These are phyloP conservation scores for Pholis gunnellus DNA, from an alignment of 2,113 vertebrate genomes.

Conservation along the genomic window DNA sequence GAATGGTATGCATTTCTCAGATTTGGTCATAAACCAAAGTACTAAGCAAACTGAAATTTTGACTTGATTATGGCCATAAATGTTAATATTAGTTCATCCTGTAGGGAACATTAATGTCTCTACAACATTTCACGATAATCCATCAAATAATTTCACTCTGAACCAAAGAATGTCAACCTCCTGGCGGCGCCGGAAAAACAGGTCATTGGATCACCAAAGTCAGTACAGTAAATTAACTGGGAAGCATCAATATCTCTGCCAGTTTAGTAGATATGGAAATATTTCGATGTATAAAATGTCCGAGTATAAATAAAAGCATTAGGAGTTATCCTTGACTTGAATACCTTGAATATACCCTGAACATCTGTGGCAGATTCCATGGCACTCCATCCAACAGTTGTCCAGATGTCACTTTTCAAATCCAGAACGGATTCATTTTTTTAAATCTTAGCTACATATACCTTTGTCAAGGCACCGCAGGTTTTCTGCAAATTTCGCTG, in stretches of 20 bases:
- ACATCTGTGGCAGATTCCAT: too few relatives aligned
- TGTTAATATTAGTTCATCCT: too few relatives aligned
- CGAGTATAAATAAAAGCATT: too few relatives aligned
- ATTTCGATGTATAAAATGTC: too few relatives aligned
- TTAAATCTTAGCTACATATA: not conserved
- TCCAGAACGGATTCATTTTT: not conserved
- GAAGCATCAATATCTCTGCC: not conserved
- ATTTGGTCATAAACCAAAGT: not conserved
- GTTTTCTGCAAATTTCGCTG: not conserved
- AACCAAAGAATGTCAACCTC: not conserved
- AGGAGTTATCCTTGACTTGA: too few relatives aligned
- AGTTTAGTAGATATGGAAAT: too few relatives aligned
- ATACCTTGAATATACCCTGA: too few relatives aligned
- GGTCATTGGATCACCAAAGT: not conserved
- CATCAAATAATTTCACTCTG: not conserved
- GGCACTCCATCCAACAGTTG: not conserved
- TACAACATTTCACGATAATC: not conserved
- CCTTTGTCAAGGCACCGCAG: not conserved
- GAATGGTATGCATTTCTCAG: not conserved
- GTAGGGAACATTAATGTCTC: not conserved
- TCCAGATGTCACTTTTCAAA: not conserved
- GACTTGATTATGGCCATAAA: too few relatives aligned
- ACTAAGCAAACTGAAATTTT: not conserved
- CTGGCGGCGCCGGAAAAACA: not conserved
- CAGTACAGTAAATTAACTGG: not conserved